Conservation (phyloP, 2,888 invertebrate species). For the Brachyopa scutellaris region DNA sequence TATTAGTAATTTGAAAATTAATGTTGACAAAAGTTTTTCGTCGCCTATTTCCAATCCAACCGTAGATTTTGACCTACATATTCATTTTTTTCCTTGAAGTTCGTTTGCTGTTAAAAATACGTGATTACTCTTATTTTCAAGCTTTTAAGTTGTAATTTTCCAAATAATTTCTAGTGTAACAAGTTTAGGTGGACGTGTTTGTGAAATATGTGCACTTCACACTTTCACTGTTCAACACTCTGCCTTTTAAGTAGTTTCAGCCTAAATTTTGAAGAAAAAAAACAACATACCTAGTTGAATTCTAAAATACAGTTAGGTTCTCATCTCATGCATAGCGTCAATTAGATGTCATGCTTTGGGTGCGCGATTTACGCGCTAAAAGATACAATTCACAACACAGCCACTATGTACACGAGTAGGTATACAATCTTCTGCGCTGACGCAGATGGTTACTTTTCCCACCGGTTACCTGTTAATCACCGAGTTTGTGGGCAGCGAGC, state of each 20-base stretch:
- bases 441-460: slow-evolving; percentile 59
- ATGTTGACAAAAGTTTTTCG: not conserved
- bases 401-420: no score
- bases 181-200: not conserved
- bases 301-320: slow-evolving; percentile 56
- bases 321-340: slow-evolving; percentile 69
- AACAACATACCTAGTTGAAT: not conserved
- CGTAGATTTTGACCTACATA: slow-evolving; percentile 17
- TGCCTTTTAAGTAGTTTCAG: slow-evolving; percentile 3
- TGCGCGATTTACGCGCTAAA: slow-evolving; percentile 50
- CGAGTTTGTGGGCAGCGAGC: slow-evolving; percentile 80
- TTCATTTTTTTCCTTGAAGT: not conserved
- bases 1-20: no score
- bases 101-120: not conserved
- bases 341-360: slow-evolving; percentile 62
- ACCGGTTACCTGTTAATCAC: slow-evolving; percentile 66
- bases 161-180: not conserved
- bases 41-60: no score
- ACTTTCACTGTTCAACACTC: slow-evolving; percentile 46
- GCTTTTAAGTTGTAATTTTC: slow-evolving; percentile 11
- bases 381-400: slow-evolving; percentile 35
- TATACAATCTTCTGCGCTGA: slow-evolving; percentile 39
- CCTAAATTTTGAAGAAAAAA: slow-evolving; percentile 3
- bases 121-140: slow-evolving; percentile 42
- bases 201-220: slow-evolving; percentile 28